phyloP scores from a whole-genome alignment of 2,797 vertebrate species.

The Tinamus major region DNA sequence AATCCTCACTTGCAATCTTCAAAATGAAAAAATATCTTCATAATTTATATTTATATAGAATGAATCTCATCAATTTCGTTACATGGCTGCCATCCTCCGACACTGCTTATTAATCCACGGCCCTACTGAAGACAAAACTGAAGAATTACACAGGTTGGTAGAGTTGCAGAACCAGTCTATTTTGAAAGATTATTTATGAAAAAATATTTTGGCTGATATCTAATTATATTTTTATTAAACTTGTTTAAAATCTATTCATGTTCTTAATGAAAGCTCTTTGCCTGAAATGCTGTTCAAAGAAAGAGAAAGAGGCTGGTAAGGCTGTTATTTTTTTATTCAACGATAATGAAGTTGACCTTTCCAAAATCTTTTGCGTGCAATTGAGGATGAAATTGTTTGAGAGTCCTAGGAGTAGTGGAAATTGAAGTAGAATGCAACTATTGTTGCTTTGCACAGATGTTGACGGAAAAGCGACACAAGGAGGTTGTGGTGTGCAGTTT shows the following conservation, averaged over 20 bases:
- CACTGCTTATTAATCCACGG: slow-evolving; percentile 92
- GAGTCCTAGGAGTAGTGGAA: not conserved
- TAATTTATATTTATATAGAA: slow-evolving; percentile 84
- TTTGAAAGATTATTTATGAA: not conserved
- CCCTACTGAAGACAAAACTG: slow-evolving; percentile 94
- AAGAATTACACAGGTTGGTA: slow-evolving; percentile 95
- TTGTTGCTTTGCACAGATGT: not conserved
- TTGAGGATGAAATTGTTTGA: not conserved
- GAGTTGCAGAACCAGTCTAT: slow-evolving; percentile 2
- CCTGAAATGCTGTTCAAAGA: not conserved
- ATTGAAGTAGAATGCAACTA: not conserved
- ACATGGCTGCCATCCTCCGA: slow-evolving; percentile 91
- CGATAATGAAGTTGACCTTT: not conserved
- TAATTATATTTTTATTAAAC: not conserved
- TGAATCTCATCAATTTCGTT: slow-evolving; percentile 91
- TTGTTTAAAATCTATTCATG: not conserved
- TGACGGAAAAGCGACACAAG: not conserved
- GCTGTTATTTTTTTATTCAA: not conserved
- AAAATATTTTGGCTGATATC: not conserved
- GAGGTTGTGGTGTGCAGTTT: not conserved
- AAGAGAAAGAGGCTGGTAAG: not conserved
- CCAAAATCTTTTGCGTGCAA: not conserved
- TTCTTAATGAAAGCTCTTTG: not conserved
- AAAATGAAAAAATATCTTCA: slow-evolving; percentile 73
- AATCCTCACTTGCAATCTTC: slow-evolving; percentile 61